A percentile compares a stretch with the other conserved stretches of the same genome.
phyloP scores from a whole-genome alignment of 2,113 vertebrate species.

The Pseudopodoces humilis region DNA sequence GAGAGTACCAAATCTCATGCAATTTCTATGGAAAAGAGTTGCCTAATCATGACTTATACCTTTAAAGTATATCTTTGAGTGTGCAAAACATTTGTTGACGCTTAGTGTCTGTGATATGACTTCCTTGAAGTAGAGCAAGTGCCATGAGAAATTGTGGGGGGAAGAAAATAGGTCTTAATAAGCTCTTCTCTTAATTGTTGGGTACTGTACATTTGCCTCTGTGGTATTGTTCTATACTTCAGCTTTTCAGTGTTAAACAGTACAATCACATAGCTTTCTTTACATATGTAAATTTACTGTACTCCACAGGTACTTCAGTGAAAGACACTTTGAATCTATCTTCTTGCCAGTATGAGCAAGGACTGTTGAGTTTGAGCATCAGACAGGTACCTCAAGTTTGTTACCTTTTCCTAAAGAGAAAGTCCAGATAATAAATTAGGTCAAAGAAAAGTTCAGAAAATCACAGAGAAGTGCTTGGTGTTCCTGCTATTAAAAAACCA shows the following conservation, averaged over 20 bases:
- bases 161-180: neutral
- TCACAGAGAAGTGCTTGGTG: neutral
- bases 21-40: neutral
- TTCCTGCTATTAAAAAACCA: neutral
- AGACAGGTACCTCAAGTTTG: neutral
- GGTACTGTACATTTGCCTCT: neutral
- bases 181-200: neutral
- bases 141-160: neutral
- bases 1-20: neutral
- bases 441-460: neutral
- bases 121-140: neutral
- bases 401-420: neutral
- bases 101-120: neutral
- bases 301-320: neutral
- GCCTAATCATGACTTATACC: neutral
- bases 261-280: neutral
- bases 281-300: neutral
- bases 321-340: neutral
- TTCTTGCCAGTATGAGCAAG: neutral
- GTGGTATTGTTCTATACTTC: neutral
- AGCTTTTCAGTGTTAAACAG: neutral
- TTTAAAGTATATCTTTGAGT: neutral
- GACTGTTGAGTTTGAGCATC: neutral
- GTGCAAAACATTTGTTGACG: neutral
- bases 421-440: neutral